phyloP scores from a whole-genome alignment of 1,140 invertebrate genomes.

The Drosophila orena region DNA sequence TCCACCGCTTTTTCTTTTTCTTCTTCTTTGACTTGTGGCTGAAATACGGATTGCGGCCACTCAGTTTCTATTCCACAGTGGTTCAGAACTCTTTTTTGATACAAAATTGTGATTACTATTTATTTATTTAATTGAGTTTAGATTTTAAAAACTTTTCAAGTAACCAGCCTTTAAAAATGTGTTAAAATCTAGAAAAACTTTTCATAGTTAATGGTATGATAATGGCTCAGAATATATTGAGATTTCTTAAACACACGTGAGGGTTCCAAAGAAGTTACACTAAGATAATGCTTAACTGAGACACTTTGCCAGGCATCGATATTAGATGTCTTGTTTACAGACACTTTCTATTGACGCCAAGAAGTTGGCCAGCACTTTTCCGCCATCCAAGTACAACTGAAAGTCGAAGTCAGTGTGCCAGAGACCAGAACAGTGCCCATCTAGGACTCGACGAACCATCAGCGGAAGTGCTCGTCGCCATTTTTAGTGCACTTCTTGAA shows the following conservation, averaged over 20 bases:
- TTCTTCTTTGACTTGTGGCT: conserved; percentile 11
- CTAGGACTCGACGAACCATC: conserved; percentile 51
- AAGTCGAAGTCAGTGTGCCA: conserved; percentile 10
- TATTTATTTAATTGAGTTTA: too few species aligned
- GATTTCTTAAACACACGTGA: background rate
- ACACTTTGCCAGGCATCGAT: conserved; percentile 3
- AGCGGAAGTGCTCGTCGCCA: conserved; percentile 81
- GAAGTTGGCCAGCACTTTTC: conserved; percentile 8
- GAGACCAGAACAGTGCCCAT: conserved; percentile 36
- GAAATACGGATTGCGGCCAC: background rate
- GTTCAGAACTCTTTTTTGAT: conserved; percentile 6
- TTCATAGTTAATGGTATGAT: too few species aligned
- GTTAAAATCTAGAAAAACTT: too few species aligned
- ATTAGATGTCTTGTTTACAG: conserved; percentile 8
- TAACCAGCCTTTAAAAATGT: too few species aligned
- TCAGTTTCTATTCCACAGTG: conserved; percentile 19
- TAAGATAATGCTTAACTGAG: background rate
- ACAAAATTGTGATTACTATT: too few species aligned
- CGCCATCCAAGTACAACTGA: background rate
- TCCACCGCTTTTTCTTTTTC: background rate
- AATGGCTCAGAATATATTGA: too few species aligned
- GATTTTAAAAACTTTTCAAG: too few species aligned
- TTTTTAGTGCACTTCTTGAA: conserved; percentile 83
- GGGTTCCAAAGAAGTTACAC: background rate
- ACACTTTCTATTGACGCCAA: conserved; percentile 15